Percentiles rank a stretch among this genome's conserved stretches.
These are phyloP conservation scores for Steatornis caripensis DNA, from an alignment of 2,113 vertebrate genomes.

Conservation along the genomic window DNA sequence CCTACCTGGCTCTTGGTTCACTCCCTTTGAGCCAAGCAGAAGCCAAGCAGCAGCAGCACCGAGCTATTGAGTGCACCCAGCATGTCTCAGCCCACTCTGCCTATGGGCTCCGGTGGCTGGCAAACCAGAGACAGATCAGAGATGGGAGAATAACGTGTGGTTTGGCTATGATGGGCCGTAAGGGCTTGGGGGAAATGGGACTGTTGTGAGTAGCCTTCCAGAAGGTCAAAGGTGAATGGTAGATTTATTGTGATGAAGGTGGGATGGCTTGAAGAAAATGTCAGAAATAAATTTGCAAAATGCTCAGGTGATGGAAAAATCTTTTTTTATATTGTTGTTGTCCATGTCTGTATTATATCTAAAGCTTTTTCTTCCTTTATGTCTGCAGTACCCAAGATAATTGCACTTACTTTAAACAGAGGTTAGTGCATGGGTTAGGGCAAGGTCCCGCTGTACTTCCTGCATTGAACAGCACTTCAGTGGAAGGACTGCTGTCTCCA, in stretches of 20 bases:
- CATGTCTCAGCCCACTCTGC: not conserved
- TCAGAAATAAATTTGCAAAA: not conserved
- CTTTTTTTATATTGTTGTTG: not conserved
- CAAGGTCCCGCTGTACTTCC: not conserved
- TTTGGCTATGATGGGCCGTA: not conserved
- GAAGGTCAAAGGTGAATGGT: not conserved
- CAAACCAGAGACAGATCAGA: not conserved
- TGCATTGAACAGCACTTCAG: not conserved
- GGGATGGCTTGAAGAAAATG: not conserved
- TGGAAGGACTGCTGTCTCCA: not conserved
- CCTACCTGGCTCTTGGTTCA: not conserved
- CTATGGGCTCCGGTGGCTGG: not conserved
- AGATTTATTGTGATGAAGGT: not conserved
- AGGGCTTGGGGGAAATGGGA: not conserved
- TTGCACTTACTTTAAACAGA: not conserved
- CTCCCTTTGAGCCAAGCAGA: not conserved
- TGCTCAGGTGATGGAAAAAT: not conserved
- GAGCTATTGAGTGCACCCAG: not conserved
- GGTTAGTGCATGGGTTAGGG: not conserved
- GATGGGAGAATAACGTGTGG: accelerated
- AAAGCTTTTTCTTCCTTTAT: not conserved
- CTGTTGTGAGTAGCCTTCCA: not conserved
- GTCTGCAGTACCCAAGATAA: not conserved
- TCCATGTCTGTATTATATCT: not conserved
- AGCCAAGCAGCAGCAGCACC: not conserved